A percentile compares a stretch with the other conserved stretches of the same genome.
phyloP scores from a whole-genome alignment of 2,113 vertebrate genomes.

The Strigops habroptila region DNA sequence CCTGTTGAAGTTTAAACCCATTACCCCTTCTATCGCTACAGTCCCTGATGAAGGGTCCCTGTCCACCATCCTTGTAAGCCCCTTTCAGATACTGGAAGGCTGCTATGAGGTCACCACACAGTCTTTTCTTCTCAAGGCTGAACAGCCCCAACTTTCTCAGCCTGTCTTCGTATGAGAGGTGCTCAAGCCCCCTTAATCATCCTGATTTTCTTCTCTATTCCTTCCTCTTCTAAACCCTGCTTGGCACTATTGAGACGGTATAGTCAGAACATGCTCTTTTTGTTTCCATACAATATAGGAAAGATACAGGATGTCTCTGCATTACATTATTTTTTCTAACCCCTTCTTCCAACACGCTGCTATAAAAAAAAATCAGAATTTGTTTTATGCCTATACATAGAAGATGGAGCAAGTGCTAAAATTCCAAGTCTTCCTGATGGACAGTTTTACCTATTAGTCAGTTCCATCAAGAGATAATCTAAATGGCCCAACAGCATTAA shows the following conservation, averaged over 20 bases:
- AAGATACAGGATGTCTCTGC: not conserved
- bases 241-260: not conserved
- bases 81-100: not conserved
- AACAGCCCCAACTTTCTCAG: not conserved
- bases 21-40: not conserved
- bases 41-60: not conserved
- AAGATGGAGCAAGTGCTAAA: not conserved
- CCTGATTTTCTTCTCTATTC: not conserved
- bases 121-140: not conserved
- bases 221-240: not conserved
- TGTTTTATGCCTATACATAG: not conserved
- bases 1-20: not conserved
- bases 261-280: not conserved
- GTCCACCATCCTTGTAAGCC: not conserved
- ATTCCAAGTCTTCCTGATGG: not conserved
- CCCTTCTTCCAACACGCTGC: not conserved
- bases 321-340: not conserved
- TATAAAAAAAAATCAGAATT: not conserved
- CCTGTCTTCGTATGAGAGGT: not conserved
- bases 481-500: not conserved
- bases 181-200: not conserved
- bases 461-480: not conserved
- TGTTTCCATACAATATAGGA: not conserved
- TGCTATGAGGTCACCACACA: not conserved
- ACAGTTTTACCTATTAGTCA: not conserved